phyloP scores from a whole-genome alignment of 2,797 vertebrate species.

The Siniperca obscura region DNA sequence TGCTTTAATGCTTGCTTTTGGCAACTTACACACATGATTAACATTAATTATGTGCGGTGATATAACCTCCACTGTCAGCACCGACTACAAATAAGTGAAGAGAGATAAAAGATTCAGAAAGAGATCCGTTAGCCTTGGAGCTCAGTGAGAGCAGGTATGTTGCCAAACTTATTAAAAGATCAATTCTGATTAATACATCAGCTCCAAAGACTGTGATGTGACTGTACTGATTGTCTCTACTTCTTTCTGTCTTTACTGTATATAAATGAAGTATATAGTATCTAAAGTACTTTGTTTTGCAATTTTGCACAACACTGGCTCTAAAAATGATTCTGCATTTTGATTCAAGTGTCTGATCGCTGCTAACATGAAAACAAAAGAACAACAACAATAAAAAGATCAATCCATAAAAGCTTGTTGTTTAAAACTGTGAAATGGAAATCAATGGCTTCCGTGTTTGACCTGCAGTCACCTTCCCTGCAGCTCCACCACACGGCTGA shows the following conservation, averaged over 20 bases:
- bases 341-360: neutral
- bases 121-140: neutral
- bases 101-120: neutral
- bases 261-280: too few relatives aligned
- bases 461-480: slow-evolving; percentile 40
- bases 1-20: too few relatives aligned
- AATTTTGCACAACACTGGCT: too few relatives aligned
- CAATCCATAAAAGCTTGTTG: neutral
- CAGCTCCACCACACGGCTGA: neutral
- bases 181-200: too few relatives aligned
- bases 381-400: neutral
- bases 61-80: neutral
- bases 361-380: neutral
- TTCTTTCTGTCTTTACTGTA: too few relatives aligned
- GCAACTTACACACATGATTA: neutral
- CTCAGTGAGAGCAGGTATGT: too few relatives aligned
- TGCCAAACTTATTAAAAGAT: too few relatives aligned
- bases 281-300: too few relatives aligned
- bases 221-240: too few relatives aligned
- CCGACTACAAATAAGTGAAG: too few relatives aligned
- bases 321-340: neutral
- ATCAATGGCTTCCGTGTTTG: slow-evolving; percentile 15
- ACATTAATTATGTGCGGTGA: neutral
- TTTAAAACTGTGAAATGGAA: neutral
- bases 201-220: too few relatives aligned